Conservation (phyloP, 2,888 invertebrate species). For the Miltochrista miniata region DNA sequence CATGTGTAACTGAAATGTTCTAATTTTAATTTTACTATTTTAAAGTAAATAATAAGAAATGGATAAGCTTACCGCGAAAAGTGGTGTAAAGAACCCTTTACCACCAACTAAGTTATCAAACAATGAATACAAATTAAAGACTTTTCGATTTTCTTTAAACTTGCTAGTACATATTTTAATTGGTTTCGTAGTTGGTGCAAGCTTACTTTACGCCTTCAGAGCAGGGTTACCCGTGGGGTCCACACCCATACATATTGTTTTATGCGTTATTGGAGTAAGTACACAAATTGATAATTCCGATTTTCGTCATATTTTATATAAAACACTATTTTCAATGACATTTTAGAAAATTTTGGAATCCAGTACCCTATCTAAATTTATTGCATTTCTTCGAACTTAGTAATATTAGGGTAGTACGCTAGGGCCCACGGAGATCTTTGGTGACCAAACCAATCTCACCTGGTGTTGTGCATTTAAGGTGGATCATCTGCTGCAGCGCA, state of each 20-base stretch:
- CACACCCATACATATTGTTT: conserved; percentile 54
- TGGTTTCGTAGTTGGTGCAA: conserved; percentile 55
- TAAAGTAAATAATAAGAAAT: neutral
- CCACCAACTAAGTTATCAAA: neutral
- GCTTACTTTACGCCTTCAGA: conserved; percentile 49
- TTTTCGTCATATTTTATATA: too few relatives aligned
- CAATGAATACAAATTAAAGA: conserved; percentile 41
- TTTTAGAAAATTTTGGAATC: too few relatives aligned
- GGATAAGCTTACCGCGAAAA: neutral
- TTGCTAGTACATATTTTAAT: conserved; percentile 57
- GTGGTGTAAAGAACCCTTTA: neutral
- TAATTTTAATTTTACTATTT: neutral
- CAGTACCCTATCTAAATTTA: too few relatives aligned
- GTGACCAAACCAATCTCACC: too few relatives aligned
- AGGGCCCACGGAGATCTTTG: too few relatives aligned
- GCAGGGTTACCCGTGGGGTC: conserved; percentile 47
- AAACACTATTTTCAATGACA: too few relatives aligned
- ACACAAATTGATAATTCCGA: conserved; percentile 1
- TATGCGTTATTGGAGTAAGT: conserved; percentile 73
- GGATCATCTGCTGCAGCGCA: too few relatives aligned
- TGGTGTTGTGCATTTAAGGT: too few relatives aligned
- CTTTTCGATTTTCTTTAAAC: conserved; percentile 54
- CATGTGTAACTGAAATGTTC: too few relatives aligned
- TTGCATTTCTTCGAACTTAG: too few relatives aligned
- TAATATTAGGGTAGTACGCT: too few relatives aligned